phyloP scores from a whole-genome alignment of 92 coral and sea anemone species.

The Palythoa grandis region DNA sequence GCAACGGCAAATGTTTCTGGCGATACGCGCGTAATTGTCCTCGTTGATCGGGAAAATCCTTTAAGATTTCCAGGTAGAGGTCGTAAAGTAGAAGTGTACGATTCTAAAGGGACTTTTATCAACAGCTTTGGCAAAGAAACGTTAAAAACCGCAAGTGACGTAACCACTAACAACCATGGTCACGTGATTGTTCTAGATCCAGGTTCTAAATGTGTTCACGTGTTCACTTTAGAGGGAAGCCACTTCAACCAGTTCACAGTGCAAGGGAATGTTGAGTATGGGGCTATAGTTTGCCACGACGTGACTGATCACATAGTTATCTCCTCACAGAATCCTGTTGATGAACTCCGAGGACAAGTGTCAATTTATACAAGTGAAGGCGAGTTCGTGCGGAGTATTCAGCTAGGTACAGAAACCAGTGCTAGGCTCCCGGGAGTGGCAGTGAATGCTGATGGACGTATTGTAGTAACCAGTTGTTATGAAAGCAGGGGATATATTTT shows the following conservation, averaged over 20 bases:
- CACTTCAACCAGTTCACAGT: no score
- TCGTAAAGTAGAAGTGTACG: not conserved
- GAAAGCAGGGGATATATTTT: not conserved
- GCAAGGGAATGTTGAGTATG: no score
- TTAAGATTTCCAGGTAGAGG: not conserved
- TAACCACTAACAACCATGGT: not conserved
- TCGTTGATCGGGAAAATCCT: not conserved
- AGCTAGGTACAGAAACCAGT: not conserved
- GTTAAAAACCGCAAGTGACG: not conserved
- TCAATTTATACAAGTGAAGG: not conserved
- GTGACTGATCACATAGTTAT: no score
- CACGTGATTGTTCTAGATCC: not conserved
- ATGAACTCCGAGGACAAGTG: not conserved
- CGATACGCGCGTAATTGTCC: not conserved
- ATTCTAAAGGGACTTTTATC: not conserved
- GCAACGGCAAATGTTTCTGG: not conserved
- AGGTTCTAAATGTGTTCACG: not conserved
- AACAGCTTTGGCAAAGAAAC: constrained; percentile 5
- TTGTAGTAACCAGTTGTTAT: not conserved
- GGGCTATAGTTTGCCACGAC: no score
- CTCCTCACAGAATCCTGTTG: no score
- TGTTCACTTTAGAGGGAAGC: not conserved
- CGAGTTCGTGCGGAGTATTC: not conserved
- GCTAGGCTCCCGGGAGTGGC: not conserved
- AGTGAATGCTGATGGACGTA: not conserved